phyloP scores from a whole-genome alignment of 2,888 invertebrate genomes.

The Cylindroiulus punctatus region DNA sequence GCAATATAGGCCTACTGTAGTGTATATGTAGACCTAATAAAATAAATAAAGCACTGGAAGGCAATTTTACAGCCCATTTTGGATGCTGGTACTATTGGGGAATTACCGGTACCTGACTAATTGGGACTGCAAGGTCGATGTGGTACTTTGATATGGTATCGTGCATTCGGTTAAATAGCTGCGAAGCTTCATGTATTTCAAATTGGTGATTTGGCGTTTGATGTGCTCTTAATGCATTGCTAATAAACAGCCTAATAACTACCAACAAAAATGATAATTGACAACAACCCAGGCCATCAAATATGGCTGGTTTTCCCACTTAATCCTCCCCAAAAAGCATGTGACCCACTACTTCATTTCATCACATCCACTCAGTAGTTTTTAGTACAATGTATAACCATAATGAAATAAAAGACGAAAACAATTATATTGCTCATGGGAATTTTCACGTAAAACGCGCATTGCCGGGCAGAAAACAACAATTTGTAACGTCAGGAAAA shows the following conservation, averaged over 20 bases:
- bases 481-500: neutral
- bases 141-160: neutral
- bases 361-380: no score
- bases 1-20: no score
- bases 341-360: neutral
- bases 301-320: constrained; percentile 4
- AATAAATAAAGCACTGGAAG: neutral
- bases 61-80: neutral
- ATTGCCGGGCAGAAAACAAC: neutral
- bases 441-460: no score
- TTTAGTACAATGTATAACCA: no score
- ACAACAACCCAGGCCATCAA: neutral
- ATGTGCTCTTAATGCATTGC: neutral
- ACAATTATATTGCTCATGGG: no score
- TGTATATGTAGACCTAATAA: no score
- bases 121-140: neutral
- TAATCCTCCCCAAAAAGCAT: neutral
- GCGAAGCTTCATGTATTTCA: neutral
- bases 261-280: neutral
- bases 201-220: neutral
- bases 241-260: neutral
- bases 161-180: neutral
- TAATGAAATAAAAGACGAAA: no score
- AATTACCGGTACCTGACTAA: neutral
- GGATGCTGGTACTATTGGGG: neutral